phyloP scores from a whole-genome alignment of 2,113 vertebrate genomes.

The Rhea pennata region DNA sequence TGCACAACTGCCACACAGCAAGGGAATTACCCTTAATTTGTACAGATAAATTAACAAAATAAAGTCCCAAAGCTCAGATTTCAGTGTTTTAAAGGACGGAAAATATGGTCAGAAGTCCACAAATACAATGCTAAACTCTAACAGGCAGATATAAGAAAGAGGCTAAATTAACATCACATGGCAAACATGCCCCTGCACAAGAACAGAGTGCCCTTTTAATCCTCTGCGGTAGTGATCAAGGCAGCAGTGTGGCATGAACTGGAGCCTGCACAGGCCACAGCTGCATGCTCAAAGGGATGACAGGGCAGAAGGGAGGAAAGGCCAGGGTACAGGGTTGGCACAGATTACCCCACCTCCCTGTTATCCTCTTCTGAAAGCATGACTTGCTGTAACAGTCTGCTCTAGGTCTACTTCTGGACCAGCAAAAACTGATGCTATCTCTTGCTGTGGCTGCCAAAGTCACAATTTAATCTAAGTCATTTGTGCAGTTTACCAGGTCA shows the following conservation, averaged over 20 bases:
- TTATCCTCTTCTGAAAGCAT: background rate
- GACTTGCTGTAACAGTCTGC: accelerated
- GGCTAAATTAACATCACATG: background rate
- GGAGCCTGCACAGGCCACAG: background rate
- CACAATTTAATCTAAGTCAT: background rate
- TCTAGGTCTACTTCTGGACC: background rate
- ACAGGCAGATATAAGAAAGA: background rate
- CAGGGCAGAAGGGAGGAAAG: background rate
- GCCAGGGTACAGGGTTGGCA: background rate
- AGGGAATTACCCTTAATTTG: background rate
- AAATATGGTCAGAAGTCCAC: background rate
- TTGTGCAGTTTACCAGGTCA: background rate
- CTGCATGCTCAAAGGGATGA: background rate
- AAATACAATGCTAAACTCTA: background rate
- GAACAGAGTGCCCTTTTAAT: background rate
- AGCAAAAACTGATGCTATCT: background rate
- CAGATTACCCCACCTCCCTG: background rate
- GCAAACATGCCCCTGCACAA: background rate
- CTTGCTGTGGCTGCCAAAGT: background rate
- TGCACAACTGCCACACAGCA: background rate
- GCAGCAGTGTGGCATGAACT: background rate
- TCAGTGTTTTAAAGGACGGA: background rate
- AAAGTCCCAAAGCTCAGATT: background rate
- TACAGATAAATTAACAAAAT: background rate
- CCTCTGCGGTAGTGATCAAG: background rate